Evolutionary conservation across 2,113 vertebrate genomes (phyloP), one percentile per base, ranked within the genome.

Genomic region (Rallus limicola): DNA sequence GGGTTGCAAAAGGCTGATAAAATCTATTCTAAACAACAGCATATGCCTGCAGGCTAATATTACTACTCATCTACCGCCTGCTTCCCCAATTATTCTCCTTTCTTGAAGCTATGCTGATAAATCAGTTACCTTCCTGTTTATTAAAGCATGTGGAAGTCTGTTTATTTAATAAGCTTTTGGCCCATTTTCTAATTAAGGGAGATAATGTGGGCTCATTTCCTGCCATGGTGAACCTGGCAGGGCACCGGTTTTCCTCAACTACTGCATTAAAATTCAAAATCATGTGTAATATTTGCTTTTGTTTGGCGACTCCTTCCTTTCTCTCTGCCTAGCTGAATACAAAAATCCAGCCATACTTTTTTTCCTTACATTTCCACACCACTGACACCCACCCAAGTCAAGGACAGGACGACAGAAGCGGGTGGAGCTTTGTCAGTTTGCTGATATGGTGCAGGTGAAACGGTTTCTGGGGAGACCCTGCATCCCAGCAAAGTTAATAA

Each of bases 101-200:
- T 91, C 69, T 93, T 85, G 78, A 94, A 90, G 64, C 88, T 83
- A 69, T 36, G n/a, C 74, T 92, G 90, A 94, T 94, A 87, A 79
- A 96, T 96, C 90, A 88, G 55, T 94, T 94, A 81, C 83, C n/a
- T 96, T 91, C 34, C 29, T 36, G 52, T 56, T 92, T 85, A 94
- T 46, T 92, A 86, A 83, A 81, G 68, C 55, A 52, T 67, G 60
- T 56, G 60, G 60, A 36, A 85, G 75, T 63, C 82, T 83, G 69
- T 81, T 96, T 93, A 90, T 90, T 94, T 75, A 91, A 84, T 97
- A 53, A 97, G 71, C 20, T 67, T 31, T 85, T 93, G 60, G 89
- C 13, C 89, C 18, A 77, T 95, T 96, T 97, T 96, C 78, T 91
- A 96, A 96, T 97, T 94, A 87, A 87, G 53, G 88, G 44, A 91